Conservation (phyloP, 2,797 vertebrate genomes). For the Cuculus canorus region DNA sequence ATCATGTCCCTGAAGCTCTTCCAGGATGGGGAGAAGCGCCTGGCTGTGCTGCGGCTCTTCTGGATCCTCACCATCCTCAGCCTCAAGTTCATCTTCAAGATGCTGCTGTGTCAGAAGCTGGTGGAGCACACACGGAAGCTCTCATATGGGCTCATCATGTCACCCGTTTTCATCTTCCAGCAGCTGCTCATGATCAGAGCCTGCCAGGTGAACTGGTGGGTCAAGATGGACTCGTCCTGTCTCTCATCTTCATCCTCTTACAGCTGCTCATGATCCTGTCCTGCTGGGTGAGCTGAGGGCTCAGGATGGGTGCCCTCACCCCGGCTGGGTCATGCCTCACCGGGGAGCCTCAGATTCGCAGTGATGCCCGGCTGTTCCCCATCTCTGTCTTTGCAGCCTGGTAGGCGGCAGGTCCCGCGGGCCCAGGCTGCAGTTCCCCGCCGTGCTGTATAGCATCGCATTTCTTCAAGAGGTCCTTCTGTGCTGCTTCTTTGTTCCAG, state of each 20-base stretch:
- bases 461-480: background rate
- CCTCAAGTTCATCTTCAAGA: constrained; percentile 98
- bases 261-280: too few species aligned
- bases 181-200: constrained; percentile 98
- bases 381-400: accelerated
- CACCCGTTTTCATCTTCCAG: constrained; percentile 94
- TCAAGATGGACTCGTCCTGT: too few species aligned
- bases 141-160: constrained; percentile 94
- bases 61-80: constrained; percentile 98
- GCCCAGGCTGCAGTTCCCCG: background rate
- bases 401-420: background rate
- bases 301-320: too few species aligned
- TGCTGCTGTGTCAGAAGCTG: constrained; percentile 96
- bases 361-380: accelerated
- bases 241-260: too few species aligned
- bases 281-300: too few species aligned
- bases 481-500: background rate
- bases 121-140: constrained; percentile 90
- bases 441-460: accelerated
- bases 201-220: constrained; percentile 81
- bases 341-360: background rate
- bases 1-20: constrained; percentile 97
- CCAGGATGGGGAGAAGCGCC: constrained; percentile 95
- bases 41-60: constrained; percentile 93
- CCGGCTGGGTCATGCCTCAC: background rate